phyloP scores from a whole-genome alignment of 2,888 invertebrate species.

The Tipula lateralis region DNA sequence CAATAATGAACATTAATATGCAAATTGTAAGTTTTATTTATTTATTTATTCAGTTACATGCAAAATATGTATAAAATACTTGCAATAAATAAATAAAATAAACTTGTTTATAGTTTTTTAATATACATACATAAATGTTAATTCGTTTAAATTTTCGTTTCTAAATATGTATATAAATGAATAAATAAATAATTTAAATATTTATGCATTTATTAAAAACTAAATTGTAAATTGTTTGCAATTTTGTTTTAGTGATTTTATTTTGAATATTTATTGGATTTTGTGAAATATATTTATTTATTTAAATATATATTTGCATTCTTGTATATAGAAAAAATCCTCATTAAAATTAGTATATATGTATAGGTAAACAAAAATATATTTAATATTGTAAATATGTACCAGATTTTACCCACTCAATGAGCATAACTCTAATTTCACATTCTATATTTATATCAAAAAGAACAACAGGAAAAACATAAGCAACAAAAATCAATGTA shows the following conservation, averaged over 20 bases:
- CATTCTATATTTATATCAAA: no score
- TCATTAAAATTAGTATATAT: not conserved
- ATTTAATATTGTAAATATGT: not conserved
- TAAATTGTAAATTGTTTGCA: not conserved
- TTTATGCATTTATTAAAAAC: not conserved
- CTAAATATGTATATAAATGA: not conserved
- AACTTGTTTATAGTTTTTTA: conserved; percentile 4
- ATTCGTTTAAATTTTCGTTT: not conserved
- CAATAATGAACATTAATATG: conserved; percentile 4
- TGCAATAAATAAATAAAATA: not conserved
- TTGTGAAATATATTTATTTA: not conserved
- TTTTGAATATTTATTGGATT: conserved; percentile 11
- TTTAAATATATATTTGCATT: not conserved
- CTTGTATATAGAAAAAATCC: not conserved
- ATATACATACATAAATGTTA: not conserved
- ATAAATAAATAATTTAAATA: conserved; percentile 11
- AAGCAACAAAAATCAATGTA: not conserved
- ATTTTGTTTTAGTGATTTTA: not conserved
- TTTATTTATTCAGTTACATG: not conserved
- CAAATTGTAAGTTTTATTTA: not conserved
- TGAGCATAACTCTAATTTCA: not conserved
- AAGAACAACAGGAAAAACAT: not conserved
- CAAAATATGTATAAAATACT: not conserved
- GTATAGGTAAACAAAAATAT: not conserved
- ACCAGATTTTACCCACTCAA: not conserved